Evolutionary conservation across 1,140 invertebrate species (phyloP).

Genomic region (Drosophila nikananu): DNA sequence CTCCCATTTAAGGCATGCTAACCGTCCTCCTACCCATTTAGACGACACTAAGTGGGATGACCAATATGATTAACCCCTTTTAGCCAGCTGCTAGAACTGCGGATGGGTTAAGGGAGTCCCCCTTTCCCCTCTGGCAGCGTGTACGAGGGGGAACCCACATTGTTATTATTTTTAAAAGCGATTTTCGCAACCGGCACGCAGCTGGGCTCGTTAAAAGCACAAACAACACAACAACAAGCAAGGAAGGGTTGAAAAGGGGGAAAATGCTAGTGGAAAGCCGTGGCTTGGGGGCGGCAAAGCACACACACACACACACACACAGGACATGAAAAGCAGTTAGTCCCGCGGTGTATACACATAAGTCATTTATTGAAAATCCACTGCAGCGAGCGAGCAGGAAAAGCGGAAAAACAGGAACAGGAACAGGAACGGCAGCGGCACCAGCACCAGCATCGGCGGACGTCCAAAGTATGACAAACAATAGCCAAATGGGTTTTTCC

Average conservation of each 20-base stretch:
- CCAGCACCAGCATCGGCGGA: constrained; percentile 32
- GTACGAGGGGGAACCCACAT: constrained; percentile 37
- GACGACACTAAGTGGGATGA: constrained; percentile 22
- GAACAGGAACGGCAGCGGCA: constrained; percentile 8
- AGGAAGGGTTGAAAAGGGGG: not conserved
- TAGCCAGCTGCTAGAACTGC: constrained; percentile 19
- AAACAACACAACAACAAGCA: constrained; percentile 57
- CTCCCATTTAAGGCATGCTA: not conserved
- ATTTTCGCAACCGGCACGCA: constrained; percentile 71
- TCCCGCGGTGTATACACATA: constrained; percentile 68
- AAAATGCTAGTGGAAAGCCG: constrained; percentile 1
- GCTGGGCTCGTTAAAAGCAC: constrained; percentile 80
- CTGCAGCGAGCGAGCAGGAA: constrained; percentile 51
- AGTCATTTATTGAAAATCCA: constrained; percentile 82
- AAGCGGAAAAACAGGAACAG: constrained; percentile 39
- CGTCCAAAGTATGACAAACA: constrained; percentile 77
- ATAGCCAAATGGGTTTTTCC: constrained; percentile 82
- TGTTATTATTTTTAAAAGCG: constrained; percentile 82
- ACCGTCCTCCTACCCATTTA: constrained; percentile 7
- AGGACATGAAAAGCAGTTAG: constrained; percentile 60
- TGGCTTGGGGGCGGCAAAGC: not conserved
- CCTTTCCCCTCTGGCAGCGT: not conserved
- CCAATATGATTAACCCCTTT: constrained; percentile 37
- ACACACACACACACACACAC: constrained; percentile 1
- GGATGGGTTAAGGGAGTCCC: not conserved